Evolutionary conservation across 1,140 invertebrate species (phyloP).

Genomic region (Apis dorsata): DNA sequence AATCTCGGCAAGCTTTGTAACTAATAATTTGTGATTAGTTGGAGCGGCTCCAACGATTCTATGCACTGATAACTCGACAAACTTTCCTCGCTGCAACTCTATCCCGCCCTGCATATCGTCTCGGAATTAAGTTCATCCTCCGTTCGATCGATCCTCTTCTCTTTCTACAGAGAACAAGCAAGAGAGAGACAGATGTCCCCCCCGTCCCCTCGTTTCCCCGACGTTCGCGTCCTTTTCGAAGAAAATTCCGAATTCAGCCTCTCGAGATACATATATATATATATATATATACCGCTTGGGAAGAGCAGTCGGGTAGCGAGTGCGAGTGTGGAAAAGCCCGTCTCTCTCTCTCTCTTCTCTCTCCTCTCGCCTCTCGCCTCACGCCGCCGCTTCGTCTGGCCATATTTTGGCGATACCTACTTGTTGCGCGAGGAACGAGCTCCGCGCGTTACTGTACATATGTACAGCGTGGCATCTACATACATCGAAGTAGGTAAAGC

Average conservation of each 20-base stretch:
- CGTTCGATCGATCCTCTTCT: constrained; percentile 3
- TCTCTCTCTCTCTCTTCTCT: constrained; percentile 4
- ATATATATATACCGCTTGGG: too few species aligned
- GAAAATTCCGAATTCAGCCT: too few species aligned
- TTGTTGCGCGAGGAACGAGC: constrained; percentile 72
- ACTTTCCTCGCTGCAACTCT: neutral
- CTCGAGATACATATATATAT: too few species aligned
- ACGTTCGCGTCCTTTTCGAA: too few species aligned
- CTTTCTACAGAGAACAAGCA: neutral
- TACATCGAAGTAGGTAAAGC: constrained; percentile 44
- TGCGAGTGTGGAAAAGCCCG: neutral
- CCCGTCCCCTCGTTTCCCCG: too few species aligned
- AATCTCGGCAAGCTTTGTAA: neutral
- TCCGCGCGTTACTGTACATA: constrained; percentile 47
- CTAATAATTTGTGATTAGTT: constrained; percentile 3
- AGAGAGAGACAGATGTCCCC: too few species aligned
- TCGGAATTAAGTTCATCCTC: neutral
- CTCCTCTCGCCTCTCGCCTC: constrained; percentile 11
- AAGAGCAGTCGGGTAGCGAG: too few species aligned
- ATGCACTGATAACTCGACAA: constrained; percentile 6
- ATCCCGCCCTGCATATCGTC: neutral
- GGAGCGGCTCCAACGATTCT: constrained; percentile 11
- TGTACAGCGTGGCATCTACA: constrained; percentile 50
- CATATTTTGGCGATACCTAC: constrained; percentile 77
- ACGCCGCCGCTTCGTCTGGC: constrained; percentile 42